Base-by-base conservation (phyloP, 2,888 invertebrate species). In the Drosophila paucipuncta region DNA sequence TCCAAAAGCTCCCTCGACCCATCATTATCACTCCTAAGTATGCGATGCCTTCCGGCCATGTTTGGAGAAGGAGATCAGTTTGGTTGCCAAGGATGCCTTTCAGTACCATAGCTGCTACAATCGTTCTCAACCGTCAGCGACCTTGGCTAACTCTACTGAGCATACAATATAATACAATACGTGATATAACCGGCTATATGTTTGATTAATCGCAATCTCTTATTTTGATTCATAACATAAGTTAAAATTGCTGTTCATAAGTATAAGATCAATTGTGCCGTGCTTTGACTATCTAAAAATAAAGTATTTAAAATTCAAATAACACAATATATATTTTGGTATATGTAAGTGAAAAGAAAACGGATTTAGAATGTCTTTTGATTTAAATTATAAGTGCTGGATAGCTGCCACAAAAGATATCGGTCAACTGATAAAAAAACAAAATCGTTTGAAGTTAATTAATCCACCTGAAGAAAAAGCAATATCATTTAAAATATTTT, bases 311-410 rank as follows among this genome's bases (percentile, higher is more conserved):
- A 13, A 53, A 47, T 37, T 7, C 1, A 39, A 63, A 25, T 31
- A 52, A 22, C 18, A 43, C 6, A 31, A 25, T 16, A 41, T 22
- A 41, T 22, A 63, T 76, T 33, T 16, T 39, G 16, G 52, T 28
- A 7, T 10, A 18, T 30, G 30, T 50, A 41, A 50, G n/a, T 52
- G 49, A 22, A 22, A 25, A 53, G 2, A 62, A 16, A 4, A 16
- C 13, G 5, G 25, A n/a, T 41, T 43, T 7, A 79, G 69, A 75
- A 94, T 94, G 94, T 93, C 94, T 39, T 93, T 93, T 71, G 93
- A 94, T 77, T 93, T 91, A 68, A 94, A 94, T 79, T 92, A 93
- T 57, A 94, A 93, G 90, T 94, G 94, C 92, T 94, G 94, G 94
- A 91, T 94, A 30, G 90, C 91, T 28, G 92, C 94, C 35, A 92